Evolutionary conservation across 2,113 vertebrate genomes (phyloP).

Genomic region (Tapirus terrestris): DNA sequence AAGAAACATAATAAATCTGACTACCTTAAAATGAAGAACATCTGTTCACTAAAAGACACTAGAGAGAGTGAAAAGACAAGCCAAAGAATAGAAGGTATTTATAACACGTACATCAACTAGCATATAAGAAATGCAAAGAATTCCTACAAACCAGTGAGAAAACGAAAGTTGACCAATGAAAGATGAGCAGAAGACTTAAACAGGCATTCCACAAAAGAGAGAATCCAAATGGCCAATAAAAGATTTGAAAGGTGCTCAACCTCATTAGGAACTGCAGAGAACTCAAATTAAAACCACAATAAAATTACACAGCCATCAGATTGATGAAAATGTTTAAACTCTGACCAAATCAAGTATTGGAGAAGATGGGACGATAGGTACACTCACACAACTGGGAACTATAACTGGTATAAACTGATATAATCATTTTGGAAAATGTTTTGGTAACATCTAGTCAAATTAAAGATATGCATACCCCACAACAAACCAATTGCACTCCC

Average conservation of each 20-base stretch:
- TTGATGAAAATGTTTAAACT: background rate
- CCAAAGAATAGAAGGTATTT: background rate
- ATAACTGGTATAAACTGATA: background rate
- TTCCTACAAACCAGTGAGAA: background rate
- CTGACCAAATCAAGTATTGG: background rate
- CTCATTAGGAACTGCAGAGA: background rate
- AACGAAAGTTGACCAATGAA: background rate
- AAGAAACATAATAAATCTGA: background rate
- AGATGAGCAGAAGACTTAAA: background rate
- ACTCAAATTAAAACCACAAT: background rate
- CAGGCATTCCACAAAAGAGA: background rate
- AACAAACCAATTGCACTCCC: background rate
- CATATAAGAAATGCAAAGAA: constrained; percentile 13
- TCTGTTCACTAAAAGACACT: background rate
- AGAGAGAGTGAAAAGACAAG: background rate
- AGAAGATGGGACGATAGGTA: background rate
- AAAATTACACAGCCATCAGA: background rate
- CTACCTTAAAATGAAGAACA: background rate
- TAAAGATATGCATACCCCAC: background rate
- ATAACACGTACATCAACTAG: background rate
- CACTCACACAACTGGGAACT: background rate
- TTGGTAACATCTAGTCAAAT: background rate
- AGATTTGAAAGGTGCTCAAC: background rate
- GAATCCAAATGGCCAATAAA: background rate
- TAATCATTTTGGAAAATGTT: background rate